Evolutionary conservation across 2,888 invertebrate genomes (phyloP), one percentile per base, ranked within the genome.

Genomic region (Synanthedon formicaeformis): DNA sequence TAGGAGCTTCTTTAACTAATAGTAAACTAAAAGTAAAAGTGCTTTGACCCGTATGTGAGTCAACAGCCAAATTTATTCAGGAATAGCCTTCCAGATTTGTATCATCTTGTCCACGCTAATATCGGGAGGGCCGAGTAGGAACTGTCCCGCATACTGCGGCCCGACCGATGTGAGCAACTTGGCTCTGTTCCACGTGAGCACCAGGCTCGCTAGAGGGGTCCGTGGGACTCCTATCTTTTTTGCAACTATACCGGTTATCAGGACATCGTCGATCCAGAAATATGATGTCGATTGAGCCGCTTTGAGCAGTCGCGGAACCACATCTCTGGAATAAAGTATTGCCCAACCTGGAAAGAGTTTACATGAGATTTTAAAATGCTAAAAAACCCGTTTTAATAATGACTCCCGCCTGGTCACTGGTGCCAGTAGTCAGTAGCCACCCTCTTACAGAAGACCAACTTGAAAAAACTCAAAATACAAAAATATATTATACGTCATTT

Each of bases 201-300:
- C 78, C 51, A 88, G 64, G 41, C 78, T 78, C 50, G 76, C 73
- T n/a, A 89, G 59, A 23, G 89, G 81, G 0, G 90, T 89, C 51
- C 90, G 89, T 0, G 83, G 75, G n/a, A 92, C 67, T 58, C 90
- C 89, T 8, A 89, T 78, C 64, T 88, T 86, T 59, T 88, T 76
- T 0, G 90, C 90, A 53, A 92, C 68, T 0, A 90, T 82, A 23
- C 94, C 95, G 0, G 95, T 94, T 41, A 95, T 87, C 64, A 92
- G 93, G 41, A 93, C 93, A 73, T 95, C 95, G 69, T 95, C 95
- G 51, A 95, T 92, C 95, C 95, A 95, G 80, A 95, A 94, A 69
- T 92, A 94, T 2, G 89, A 90, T 3, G 87, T 77, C 6, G 74
- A 78, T 63, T 92, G 91, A 1, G 92, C 92, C 50, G 88, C 88